Evolutionary conservation across 2,888 invertebrate genomes (phyloP).

Genomic region (Andrena bicolor): DNA sequence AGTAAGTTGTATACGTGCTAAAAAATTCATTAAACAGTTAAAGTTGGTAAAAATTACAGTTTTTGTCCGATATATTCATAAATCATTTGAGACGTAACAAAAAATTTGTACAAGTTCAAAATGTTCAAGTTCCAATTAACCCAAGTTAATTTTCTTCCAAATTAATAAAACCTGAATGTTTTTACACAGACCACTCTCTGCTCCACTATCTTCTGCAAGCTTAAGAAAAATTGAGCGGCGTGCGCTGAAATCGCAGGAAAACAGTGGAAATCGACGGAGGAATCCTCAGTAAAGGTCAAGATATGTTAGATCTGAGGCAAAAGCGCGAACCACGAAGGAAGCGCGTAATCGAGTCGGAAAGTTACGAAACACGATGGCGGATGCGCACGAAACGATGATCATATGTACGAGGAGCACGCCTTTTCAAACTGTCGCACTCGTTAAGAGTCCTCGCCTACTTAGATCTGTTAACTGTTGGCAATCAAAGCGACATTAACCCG

Average conservation of each 20-base stretch:
- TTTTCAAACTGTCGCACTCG: constrained; percentile 23
- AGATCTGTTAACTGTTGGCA: constrained; percentile 6
- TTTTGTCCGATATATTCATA: too few relatives aligned
- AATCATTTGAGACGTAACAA: too few relatives aligned
- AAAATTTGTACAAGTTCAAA: too few relatives aligned
- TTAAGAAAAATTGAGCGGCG: too few relatives aligned
- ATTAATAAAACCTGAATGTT: too few relatives aligned
- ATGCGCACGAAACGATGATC: constrained; percentile 40
- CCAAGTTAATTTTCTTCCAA: too few relatives aligned
- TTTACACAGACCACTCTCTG: too few relatives aligned
- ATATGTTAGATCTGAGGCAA: constrained; percentile 50
- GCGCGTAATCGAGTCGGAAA: constrained; percentile 56
- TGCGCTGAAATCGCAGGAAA: background rate
- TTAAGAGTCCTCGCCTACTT: constrained; percentile 18
- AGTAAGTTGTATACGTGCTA: too few relatives aligned
- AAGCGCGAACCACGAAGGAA: constrained; percentile 54
- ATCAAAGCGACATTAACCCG: constrained; percentile 10
- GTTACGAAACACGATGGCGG: constrained; percentile 67
- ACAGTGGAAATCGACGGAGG: constrained; percentile 10
- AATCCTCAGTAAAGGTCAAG: constrained; percentile 31
- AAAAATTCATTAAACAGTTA: too few relatives aligned
- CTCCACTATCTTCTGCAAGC: too few relatives aligned
- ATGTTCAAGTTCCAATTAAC: too few relatives aligned
- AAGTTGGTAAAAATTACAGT: too few relatives aligned
- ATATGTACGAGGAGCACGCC: constrained; percentile 23